Conservation (phyloP, 2,888 invertebrate genomes). For the Agrotis ipsilon region DNA sequence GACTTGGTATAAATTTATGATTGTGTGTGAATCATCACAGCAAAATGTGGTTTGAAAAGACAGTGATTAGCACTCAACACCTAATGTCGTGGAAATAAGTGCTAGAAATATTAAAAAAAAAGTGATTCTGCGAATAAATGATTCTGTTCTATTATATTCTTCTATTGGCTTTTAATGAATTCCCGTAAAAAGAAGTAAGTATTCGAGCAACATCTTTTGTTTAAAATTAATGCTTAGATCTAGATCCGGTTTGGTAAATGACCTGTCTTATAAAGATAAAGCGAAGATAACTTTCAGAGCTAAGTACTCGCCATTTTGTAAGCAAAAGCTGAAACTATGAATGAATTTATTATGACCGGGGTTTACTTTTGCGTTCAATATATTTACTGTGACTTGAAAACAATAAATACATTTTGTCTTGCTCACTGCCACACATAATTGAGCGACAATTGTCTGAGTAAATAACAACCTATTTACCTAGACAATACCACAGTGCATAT, state of each 20-base stretch:
- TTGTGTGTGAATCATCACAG: no score
- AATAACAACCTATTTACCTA: neutral
- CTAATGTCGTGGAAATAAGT: no score
- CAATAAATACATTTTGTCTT: constrained; percentile 16
- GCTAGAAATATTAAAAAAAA: no score
- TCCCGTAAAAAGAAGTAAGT: neutral
- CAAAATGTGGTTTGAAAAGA: no score
- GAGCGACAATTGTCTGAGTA: constrained; percentile 19
- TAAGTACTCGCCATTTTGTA: neutral
- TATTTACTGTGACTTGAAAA: constrained; percentile 5
- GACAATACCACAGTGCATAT: constrained; percentile 1
- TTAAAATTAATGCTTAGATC: constrained; percentile 5
- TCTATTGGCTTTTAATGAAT: neutral
- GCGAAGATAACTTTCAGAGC: neutral
- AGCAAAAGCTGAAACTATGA: neutral
- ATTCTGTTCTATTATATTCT: no score
- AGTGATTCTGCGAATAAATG: no score
- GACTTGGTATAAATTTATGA: no score
- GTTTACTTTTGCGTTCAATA: neutral
- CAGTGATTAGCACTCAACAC: no score
- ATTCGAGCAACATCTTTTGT: neutral
- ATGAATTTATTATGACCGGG: neutral
- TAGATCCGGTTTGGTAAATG: constrained; percentile 17
- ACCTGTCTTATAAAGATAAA: neutral
- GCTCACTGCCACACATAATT: constrained; percentile 13